Evolutionary conservation across 2,888 invertebrate genomes (phyloP), one percentile per base, ranked within the genome.

Genomic region (Atrina japonica): DNA sequence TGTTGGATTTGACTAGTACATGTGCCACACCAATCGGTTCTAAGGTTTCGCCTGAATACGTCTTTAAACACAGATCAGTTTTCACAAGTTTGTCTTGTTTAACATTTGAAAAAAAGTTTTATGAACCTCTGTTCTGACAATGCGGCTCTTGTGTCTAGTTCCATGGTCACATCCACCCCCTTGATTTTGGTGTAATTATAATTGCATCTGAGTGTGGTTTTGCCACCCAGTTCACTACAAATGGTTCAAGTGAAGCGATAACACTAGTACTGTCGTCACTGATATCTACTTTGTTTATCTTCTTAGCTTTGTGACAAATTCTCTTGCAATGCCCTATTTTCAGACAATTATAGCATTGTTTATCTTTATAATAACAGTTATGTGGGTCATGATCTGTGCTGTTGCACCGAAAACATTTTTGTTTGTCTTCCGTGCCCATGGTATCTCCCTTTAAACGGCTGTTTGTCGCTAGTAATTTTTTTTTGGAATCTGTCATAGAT

Each of bases 391-490:
- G 47, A n/a, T 18, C 49, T n/a, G 11, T 25, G 5, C 35, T 6
- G 29, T 41, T 14, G 49, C 61, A 63, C 1, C 61, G 61, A 30
- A 49, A 63, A 18, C 61, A 63, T n/a, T n/a, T n/a, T n/a, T n/a
- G n/a, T n/a, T n/a, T n/a, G n/a, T n/a, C n/a, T n/a, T n/a, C n/a
- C n/a, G n/a, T n/a, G n/a, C n/a, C n/a, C n/a, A n/a, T n/a, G n/a
- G n/a, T n/a, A n/a, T n/a, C n/a, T n/a, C n/a, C n/a, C n/a, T n/a
- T n/a, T n/a, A n/a, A n/a, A n/a, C n/a, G n/a, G n/a, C n/a, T n/a
- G n/a, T n/a, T n/a, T n/a, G n/a, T n/a, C n/a, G n/a, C n/a, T n/a
- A n/a, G n/a, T n/a, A n/a, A n/a, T n/a, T n/a, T n/a, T n/a, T n/a
- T n/a, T n/a, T n/a, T n/a, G n/a, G n/a, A n/a, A n/a, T n/a, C n/a